A percentile compares a stretch with the other conserved stretches of the same genome.
Evolutionary conservation across 2,888 invertebrate species (phyloP).

Genomic region (Villa cingulata): DNA sequence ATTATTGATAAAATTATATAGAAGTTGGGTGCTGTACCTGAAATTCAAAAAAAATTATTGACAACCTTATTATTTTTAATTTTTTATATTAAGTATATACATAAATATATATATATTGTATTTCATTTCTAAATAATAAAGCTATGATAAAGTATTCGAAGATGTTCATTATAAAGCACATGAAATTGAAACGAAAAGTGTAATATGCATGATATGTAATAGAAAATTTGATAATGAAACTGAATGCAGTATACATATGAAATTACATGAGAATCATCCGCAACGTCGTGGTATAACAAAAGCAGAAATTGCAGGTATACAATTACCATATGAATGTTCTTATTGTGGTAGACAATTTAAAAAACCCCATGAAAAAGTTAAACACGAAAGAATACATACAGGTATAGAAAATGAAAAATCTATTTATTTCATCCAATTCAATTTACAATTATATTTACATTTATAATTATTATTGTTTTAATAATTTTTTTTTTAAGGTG

Average conservation of each 20-base stretch:
- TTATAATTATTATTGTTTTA: constrained; percentile 4
- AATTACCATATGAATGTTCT: constrained; percentile 50
- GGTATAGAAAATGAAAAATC: constrained; percentile 28
- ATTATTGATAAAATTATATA: too few relatives aligned
- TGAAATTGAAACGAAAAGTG: constrained; percentile 40
- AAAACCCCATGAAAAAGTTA: constrained; percentile 67
- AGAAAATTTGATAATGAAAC: constrained; percentile 51
- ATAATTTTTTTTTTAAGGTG: constrained; percentile 35
- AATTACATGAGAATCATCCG: constrained; percentile 42
- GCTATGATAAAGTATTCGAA: constrained; percentile 38
- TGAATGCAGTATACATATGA: constrained; percentile 59
- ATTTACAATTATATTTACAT: too few relatives aligned
- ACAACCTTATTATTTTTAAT: constrained; percentile 16
- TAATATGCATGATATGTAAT: constrained; percentile 55
- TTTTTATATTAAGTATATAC: constrained; percentile 1
- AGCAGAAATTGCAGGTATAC: constrained; percentile 15
- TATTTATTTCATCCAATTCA: not conserved
- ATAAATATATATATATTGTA: too few relatives aligned
- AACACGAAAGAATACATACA: constrained; percentile 72
- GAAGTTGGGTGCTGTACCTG: too few relatives aligned
- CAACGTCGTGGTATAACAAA: constrained; percentile 4
- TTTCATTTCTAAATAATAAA: not conserved
- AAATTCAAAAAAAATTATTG: constrained; percentile 27
- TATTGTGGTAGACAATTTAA: constrained; percentile 59
- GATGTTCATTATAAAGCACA: constrained; percentile 56